These are phyloP conservation scores for Drosophila setifemur DNA, from an alignment of 1,140 invertebrate genomes.

Conservation along the genomic window DNA sequence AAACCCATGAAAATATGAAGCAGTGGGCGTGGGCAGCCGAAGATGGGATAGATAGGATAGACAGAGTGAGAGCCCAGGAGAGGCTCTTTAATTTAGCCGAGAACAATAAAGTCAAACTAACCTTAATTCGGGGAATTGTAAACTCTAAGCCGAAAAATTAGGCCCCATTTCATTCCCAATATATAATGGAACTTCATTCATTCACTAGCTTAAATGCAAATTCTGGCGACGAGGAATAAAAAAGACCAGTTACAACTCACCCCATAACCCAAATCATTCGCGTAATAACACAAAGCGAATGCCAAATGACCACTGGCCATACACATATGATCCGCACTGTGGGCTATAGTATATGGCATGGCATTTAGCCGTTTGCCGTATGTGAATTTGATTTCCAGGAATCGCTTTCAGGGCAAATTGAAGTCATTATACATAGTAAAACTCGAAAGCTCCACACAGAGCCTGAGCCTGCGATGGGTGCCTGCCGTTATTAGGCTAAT, in stretches of 20 bases:
- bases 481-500: constrained; percentile 75
- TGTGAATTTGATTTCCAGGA: constrained; percentile 80
- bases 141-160: not conserved
- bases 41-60: constrained; percentile 31
- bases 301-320: constrained; percentile 50
- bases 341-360: constrained; percentile 53
- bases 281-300: constrained; percentile 60
- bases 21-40: constrained; percentile 58
- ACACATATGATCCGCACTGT: constrained; percentile 9
- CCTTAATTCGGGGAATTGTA: constrained; percentile 15
- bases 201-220: constrained; percentile 37
- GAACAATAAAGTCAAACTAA: constrained; percentile 4
- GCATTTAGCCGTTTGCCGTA: constrained; percentile 76
- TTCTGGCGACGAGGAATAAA: constrained; percentile 12
- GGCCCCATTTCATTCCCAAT: constrained; percentile 11
- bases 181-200: constrained; percentile 11
- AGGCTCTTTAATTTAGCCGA: constrained; percentile 57
- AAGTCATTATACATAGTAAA: constrained; percentile 70
- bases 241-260: constrained; percentile 26
- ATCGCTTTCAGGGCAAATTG: constrained; percentile 78
- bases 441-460: constrained; percentile 13
- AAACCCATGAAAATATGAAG: constrained; percentile 59
- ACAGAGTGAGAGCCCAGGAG: not conserved
- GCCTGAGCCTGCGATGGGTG: constrained; percentile 29
- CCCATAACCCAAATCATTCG: constrained; percentile 50